Percentiles rank a stretch among this genome's conserved stretches.
Evolutionary conservation across 1,140 invertebrate genomes (phyloP).

Genomic region (Drosophila rhopaloa): DNA sequence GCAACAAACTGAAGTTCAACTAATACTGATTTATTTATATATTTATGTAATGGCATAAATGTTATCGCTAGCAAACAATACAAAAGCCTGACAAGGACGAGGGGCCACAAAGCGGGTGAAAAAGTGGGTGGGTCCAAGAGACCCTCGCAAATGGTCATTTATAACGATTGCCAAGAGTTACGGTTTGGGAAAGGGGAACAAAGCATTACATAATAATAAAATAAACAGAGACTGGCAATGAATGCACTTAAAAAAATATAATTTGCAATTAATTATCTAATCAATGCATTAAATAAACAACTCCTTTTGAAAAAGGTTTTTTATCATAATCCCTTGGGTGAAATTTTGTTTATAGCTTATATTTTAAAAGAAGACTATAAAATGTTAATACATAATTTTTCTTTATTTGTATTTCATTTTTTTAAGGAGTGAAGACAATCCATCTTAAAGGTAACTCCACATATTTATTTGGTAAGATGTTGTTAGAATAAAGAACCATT

Average conservation of each 20-base stretch:
- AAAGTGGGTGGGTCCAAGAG: neutral
- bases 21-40: conserved; percentile 82
- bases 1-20: conserved; percentile 54
- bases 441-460: too few species aligned
- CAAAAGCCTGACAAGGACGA: conserved; percentile 59
- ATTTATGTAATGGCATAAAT: conserved; percentile 80
- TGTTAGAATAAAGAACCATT: too few species aligned
- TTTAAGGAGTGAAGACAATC: too few species aligned
- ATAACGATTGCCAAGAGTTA: conserved; percentile 64
- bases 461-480: too few species aligned
- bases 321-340: too few species aligned
- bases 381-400: too few species aligned
- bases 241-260: neutral
- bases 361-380: too few species aligned
- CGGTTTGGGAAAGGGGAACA: conserved; percentile 20
- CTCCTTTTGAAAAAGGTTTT: too few species aligned
- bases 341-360: too few species aligned
- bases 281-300: too few species aligned
- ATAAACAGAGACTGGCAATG: conserved; percentile 37
- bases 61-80: conserved; percentile 71
- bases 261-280: too few species aligned
- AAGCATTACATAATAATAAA: conserved; percentile 74
- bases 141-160: conserved; percentile 71
- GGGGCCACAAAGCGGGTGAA: conserved; percentile 21
- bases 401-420: too few species aligned